Evolutionary conservation across 1,140 invertebrate species (phyloP).

Genomic region (Euschistus heros): DNA sequence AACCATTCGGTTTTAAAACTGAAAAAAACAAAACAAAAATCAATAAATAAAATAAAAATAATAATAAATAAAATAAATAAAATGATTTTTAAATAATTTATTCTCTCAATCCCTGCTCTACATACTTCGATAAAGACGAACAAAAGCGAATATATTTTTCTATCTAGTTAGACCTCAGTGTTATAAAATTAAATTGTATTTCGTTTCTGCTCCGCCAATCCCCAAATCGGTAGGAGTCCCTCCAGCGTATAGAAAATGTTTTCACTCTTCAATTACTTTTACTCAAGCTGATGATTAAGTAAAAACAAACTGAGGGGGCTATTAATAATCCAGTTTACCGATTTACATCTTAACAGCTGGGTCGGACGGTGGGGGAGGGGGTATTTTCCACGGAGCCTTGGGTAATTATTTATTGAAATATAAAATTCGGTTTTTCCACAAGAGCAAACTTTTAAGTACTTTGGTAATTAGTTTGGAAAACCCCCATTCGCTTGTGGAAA

Average conservation of each 20-base stretch:
- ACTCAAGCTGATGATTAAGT: no score
- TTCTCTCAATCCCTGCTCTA: neutral
- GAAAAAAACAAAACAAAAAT: no score
- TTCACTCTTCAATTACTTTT: no score
- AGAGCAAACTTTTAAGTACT: conserved; percentile 11
- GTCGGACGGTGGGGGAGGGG: neutral
- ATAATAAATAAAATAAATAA: no score
- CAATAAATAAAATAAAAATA: no score
- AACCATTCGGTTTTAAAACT: no score
- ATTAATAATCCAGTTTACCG: neutral
- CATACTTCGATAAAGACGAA: neutral
- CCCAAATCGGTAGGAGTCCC: no score
- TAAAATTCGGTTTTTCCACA: neutral
- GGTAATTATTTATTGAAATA: conserved; percentile 1
- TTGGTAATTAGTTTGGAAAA: conserved; percentile 1
- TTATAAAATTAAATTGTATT: no score
- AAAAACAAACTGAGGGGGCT: neutral
- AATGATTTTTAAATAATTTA: neutral
- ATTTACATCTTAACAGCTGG: neutral
- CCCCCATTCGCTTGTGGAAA: neutral
- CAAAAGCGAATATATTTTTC: neutral
- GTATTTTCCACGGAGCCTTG: neutral
- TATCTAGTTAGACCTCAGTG: no score
- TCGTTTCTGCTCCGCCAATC: no score
- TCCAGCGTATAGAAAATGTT: no score